These are phyloP conservation scores for Hetaerina americana DNA, from an alignment of 1,140 invertebrate genomes.

Conservation along the genomic window DNA sequence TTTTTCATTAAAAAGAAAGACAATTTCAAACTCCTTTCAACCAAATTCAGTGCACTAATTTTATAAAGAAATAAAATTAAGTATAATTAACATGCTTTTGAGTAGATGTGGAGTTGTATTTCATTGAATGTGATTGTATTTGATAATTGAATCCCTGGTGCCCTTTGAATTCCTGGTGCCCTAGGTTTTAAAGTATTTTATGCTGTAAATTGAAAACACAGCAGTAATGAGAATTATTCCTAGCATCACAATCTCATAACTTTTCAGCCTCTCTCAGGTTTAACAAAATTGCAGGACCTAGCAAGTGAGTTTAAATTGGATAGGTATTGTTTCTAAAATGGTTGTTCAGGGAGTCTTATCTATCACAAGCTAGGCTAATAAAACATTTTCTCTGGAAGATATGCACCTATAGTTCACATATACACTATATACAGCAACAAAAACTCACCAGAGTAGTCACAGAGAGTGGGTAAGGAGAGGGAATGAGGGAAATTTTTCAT, in stretches of 20 bases:
- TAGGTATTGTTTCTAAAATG: background rate
- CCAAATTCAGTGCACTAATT: background rate
- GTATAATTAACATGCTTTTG: no score
- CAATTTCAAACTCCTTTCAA: no score
- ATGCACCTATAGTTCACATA: slow-evolving; percentile 9
- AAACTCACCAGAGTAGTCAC: background rate
- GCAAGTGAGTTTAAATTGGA: background rate
- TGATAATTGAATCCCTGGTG: no score
- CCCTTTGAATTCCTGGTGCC: no score
- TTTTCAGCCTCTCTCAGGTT: background rate
- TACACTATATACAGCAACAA: slow-evolving; percentile 15
- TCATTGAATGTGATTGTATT: no score
- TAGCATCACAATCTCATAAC: background rate
- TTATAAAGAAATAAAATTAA: no score
- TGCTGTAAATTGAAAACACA: no score
- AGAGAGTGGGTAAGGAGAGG: background rate
- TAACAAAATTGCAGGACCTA: background rate
- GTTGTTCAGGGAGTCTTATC: background rate
- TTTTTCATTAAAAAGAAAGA: no score
- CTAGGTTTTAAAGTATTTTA: no score
- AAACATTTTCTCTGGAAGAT: background rate
- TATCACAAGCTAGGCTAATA: background rate
- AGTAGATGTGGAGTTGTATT: background rate
- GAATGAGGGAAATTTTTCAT: background rate
- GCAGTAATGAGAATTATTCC: no score